Conservation (phyloP, 2,113 vertebrate genomes). For the Poecilia latipinna region DNA sequence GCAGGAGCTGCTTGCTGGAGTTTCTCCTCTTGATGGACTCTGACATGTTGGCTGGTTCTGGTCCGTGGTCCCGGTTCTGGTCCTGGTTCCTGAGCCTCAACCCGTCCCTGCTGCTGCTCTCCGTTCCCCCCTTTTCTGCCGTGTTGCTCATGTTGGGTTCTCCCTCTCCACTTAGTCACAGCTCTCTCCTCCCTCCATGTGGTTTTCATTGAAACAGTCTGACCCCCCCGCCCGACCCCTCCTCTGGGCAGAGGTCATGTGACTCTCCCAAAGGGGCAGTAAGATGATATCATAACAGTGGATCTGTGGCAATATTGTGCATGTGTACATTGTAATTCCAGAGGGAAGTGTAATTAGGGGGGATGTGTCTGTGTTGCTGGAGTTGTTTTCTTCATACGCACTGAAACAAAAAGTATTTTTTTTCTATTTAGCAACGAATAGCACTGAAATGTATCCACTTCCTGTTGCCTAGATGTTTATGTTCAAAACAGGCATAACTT, state of each 20-base stretch:
- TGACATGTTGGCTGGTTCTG: constrained; percentile 66
- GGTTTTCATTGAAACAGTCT: constrained; percentile 75
- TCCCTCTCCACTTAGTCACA: constrained; percentile 51
- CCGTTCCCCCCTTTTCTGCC: constrained; percentile 19
- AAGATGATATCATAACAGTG: constrained; percentile 70
- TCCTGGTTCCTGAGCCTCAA: constrained; percentile 23
- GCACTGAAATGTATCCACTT: no score
- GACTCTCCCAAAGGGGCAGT: constrained; percentile 67
- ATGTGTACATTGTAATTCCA: constrained; percentile 11
- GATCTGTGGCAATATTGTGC: constrained; percentile 39
- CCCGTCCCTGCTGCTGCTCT: constrained; percentile 34
- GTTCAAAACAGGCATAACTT: no score
- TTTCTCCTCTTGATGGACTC: constrained; percentile 79
- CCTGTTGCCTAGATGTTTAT: no score
- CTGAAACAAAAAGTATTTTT: background rate
- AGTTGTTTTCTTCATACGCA: background rate
- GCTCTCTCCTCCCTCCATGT: constrained; percentile 72
- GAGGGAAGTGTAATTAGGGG: background rate
- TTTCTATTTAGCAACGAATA: no score
- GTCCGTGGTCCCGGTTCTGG: constrained; percentile 14
- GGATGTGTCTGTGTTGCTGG: background rate
- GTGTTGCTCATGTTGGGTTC: constrained; percentile 52
- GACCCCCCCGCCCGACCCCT: constrained; percentile 42
- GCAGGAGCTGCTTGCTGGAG: constrained; percentile 84
- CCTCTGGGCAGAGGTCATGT: constrained; percentile 67